Evolutionary conservation across 2,113 vertebrate species (phyloP).

Genomic region (Apodemus sylvaticus): DNA sequence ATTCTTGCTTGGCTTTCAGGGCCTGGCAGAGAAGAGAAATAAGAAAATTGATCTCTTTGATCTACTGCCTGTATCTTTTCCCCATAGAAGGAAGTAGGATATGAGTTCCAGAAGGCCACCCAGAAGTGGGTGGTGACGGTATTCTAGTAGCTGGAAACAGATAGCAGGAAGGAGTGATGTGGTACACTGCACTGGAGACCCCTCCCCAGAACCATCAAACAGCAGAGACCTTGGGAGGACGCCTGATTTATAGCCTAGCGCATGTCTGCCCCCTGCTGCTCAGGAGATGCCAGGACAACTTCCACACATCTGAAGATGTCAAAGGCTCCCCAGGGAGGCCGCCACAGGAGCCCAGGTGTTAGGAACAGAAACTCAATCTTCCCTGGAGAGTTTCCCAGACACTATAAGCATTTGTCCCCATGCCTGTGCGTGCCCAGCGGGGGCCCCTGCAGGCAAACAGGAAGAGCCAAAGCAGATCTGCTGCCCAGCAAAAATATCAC

Average conservation of each 20-base stretch:
- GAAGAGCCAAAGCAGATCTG: not conserved
- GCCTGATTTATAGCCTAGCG: not conserved
- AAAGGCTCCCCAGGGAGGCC: not conserved
- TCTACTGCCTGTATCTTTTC: not conserved
- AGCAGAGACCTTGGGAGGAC: not conserved
- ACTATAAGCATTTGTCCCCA: not conserved
- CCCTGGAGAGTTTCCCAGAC: not conserved
- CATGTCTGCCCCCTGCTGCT: not conserved
- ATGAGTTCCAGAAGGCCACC: not conserved
- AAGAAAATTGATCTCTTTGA: not conserved
- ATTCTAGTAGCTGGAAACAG: not conserved
- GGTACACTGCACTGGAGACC: not conserved
- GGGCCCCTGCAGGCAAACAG: not conserved
- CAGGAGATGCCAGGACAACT: not conserved
- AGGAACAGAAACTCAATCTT: slow-evolving; percentile 8
- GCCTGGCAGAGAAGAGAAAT: not conserved
- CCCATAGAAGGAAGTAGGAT: not conserved
- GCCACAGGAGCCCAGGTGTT: not conserved
- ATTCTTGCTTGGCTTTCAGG: not conserved
- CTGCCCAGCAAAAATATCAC: not conserved
- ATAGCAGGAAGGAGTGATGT: not conserved
- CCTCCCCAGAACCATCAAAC: not conserved
- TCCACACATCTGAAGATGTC: not conserved
- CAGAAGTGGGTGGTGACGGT: not conserved
- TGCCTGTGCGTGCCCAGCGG: not conserved